These are phyloP conservation scores for Exephanes ischioxanthus DNA, from an alignment of 2,888 invertebrate genomes.

Conservation along the genomic window DNA sequence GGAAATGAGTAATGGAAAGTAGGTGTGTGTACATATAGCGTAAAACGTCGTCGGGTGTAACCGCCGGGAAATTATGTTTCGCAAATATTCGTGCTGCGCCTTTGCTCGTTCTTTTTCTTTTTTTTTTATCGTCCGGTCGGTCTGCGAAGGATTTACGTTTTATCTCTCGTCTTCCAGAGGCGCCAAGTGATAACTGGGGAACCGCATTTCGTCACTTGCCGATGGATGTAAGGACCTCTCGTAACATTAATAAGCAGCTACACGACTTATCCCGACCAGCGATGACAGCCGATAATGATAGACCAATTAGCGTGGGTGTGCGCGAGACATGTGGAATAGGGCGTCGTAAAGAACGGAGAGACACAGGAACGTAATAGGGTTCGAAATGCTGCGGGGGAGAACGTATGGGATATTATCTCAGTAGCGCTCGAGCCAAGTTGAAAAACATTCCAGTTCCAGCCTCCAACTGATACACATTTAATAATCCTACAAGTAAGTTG, in stretches of 20 bases:
- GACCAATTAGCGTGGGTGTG: slow-evolving; percentile 78
- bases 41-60: slow-evolving; percentile 54
- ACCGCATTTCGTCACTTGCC: slow-evolving; percentile 4
- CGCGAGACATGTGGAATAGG: slow-evolving; percentile 78
- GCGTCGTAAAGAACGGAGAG: slow-evolving; percentile 50
- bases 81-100: slow-evolving; percentile 46
- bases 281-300: slow-evolving; percentile 72
- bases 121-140: slow-evolving; percentile 12
- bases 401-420: slow-evolving; percentile 69
- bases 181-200: background rate
- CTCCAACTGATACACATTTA: slow-evolving; percentile 16
- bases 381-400: slow-evolving; percentile 45
- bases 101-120: slow-evolving; percentile 16
- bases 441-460: slow-evolving; percentile 64
- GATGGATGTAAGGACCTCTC: background rate
- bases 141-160: background rate
- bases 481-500: background rate
- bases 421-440: slow-evolving; percentile 49
- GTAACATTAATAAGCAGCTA: background rate
- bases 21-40: slow-evolving; percentile 45
- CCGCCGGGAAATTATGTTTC: slow-evolving; percentile 54
- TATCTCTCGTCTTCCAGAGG: slow-evolving; percentile 7
- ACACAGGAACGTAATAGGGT: slow-evolving; percentile 41
- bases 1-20: slow-evolving; percentile 68
- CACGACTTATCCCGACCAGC: slow-evolving; percentile 3